Evolutionary conservation across 1,140 invertebrate genomes (phyloP).

Genomic region (Ylistrum balloti): DNA sequence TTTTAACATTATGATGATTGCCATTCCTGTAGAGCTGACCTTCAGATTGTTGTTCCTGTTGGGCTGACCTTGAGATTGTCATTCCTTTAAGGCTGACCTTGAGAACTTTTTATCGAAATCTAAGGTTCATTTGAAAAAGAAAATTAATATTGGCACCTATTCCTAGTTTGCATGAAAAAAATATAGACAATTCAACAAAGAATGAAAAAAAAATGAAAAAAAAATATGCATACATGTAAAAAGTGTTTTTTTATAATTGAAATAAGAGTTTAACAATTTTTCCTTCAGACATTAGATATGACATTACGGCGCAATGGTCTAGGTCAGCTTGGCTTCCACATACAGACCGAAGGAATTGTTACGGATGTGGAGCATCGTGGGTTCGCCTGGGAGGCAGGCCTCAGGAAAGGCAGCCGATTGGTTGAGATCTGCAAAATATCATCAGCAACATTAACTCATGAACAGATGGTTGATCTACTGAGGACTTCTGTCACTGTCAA

Average conservation of each 20-base stretch:
- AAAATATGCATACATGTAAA: no score
- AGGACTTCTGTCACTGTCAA: slow-evolving; percentile 94
- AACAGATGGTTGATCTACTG: slow-evolving; percentile 96
- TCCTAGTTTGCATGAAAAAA: no score
- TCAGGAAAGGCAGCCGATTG: slow-evolving; percentile 93
- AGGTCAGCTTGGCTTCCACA: slow-evolving; percentile 96
- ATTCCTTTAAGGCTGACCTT: neutral
- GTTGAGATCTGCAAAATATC: slow-evolving; percentile 92
- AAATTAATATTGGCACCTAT: no score
- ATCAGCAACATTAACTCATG: slow-evolving; percentile 93
- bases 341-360: slow-evolving; percentile 97
- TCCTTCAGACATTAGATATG: slow-evolving; percentile 86
- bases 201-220: no score
- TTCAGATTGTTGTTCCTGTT: neutral
- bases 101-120: neutral
- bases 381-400: slow-evolving; percentile 93
- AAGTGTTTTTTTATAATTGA: no score
- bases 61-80: no score
- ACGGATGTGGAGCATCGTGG: slow-evolving; percentile 95
- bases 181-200: no score
- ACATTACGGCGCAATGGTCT: slow-evolving; percentile 90
- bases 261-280: neutral
- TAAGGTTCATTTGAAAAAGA: neutral
- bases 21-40: neutral
- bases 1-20: neutral